Percentiles rank a stretch among this genome's conserved stretches.
Conservation (phyloP, 2,888 invertebrate genomes). For the Tridacna crocea region DNA sequence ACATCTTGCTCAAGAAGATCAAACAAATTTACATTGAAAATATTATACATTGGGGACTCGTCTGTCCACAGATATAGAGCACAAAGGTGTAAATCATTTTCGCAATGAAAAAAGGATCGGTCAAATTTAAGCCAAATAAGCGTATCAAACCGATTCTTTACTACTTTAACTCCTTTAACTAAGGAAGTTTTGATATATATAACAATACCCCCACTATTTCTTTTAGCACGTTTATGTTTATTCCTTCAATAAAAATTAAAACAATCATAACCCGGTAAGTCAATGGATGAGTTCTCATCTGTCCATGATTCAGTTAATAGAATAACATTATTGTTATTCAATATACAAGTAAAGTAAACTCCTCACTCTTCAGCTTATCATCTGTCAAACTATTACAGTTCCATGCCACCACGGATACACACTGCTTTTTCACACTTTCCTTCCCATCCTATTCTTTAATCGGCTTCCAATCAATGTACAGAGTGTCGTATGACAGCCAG, state of each 20-base stretch:
- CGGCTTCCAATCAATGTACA: too few species aligned
- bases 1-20: too few species aligned
- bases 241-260: too few species aligned
- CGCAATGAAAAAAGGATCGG: neutral
- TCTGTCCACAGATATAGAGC: too few species aligned
- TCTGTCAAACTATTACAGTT: too few species aligned
- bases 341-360: neutral
- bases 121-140: neutral
- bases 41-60: conserved; percentile 8
- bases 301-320: neutral
- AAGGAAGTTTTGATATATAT: neutral
- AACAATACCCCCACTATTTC: neutral
- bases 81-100: neutral
- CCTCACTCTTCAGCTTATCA: too few species aligned
- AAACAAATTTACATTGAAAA: conserved; percentile 12
- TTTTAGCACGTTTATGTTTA: neutral
- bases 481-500: too few species aligned
- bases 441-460: neutral
- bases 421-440: neutral
- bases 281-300: neutral
- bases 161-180: neutral
- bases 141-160: neutral
- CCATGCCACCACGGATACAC: neutral
- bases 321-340: neutral
- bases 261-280: neutral